Percentiles rank a stretch among this genome's conserved stretches.
Evolutionary conservation across 2,888 invertebrate species (phyloP).

Genomic region (Temnothorax ravouxi): DNA sequence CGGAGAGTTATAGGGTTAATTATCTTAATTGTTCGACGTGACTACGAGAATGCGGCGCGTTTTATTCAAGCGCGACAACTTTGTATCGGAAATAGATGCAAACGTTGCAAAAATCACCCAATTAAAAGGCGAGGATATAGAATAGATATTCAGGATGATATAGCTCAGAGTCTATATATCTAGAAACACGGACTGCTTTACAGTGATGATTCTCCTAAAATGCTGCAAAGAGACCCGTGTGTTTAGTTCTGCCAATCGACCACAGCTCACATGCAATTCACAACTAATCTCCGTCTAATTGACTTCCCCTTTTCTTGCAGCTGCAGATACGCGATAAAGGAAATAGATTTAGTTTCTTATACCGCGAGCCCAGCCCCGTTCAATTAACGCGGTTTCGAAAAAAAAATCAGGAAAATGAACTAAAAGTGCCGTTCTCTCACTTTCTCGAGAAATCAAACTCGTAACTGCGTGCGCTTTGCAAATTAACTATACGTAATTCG

Average conservation of each 20-base stretch:
- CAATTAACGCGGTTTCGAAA: slow-evolving; percentile 17
- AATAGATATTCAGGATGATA: slow-evolving; percentile 32
- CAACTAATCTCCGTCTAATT: slow-evolving; percentile 38
- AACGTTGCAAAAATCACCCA: slow-evolving; percentile 65
- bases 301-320: slow-evolving; percentile 10
- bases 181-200: background rate
- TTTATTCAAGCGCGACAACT: slow-evolving; percentile 65
- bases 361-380: background rate
- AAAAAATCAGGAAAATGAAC: background rate
- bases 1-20: slow-evolving; percentile 44
- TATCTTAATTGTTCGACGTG: slow-evolving; percentile 48
- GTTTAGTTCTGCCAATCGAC: slow-evolving; percentile 17
- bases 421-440: slow-evolving; percentile 1
- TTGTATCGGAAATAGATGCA: slow-evolving; percentile 58
- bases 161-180: slow-evolving; percentile 6
- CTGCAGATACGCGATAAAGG: slow-evolving; percentile 30
- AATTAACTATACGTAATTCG: slow-evolving; percentile 33
- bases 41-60: slow-evolving; percentile 46
- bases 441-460: background rate
- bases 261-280: background rate
- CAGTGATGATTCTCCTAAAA: background rate
- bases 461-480: background rate
- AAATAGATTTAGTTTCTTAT: background rate
- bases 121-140: slow-evolving; percentile 65
- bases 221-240: background rate